Evolutionary conservation across 2,888 invertebrate genomes (phyloP).

Genomic region (Pachliopta kotzebuea): DNA sequence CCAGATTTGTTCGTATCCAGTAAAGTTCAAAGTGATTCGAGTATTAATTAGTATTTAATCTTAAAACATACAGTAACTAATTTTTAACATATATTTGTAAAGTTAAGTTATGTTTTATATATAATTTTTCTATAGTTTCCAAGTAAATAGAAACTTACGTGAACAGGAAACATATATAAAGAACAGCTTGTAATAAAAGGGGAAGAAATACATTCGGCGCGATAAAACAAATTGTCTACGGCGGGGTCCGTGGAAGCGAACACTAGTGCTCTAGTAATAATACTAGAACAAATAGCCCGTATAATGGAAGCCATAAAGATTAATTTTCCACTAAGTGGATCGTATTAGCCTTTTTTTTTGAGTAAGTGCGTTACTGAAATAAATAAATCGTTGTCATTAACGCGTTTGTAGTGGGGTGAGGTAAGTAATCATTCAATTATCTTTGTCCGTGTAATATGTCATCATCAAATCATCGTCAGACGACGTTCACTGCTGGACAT

Average conservation of each 20-base stretch:
- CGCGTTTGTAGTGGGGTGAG: background rate
- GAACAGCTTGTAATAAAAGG: background rate
- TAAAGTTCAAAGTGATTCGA: too few species aligned
- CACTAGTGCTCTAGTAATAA: conserved; percentile 23
- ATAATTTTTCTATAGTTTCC: background rate
- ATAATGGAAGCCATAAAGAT: conserved; percentile 26
- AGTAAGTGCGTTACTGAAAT: conserved; percentile 21
- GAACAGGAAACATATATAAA: background rate
- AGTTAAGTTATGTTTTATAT: background rate
- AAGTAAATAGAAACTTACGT: background rate
- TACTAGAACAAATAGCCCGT: conserved; percentile 22
- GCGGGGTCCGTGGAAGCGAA: conserved; percentile 8
- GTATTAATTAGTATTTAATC: too few species aligned
- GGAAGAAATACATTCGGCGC: background rate
- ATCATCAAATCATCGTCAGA: too few species aligned
- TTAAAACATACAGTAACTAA: background rate
- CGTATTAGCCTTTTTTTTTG: conserved; percentile 17
- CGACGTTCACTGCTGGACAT: too few species aligned
- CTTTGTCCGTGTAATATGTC: too few species aligned
- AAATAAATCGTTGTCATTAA: conserved; percentile 22
- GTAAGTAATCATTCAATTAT: conserved; percentile 1
- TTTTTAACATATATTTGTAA: too few species aligned
- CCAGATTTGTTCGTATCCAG: too few species aligned
- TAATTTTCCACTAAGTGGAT: conserved; percentile 21
- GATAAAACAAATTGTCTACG: conserved; percentile 17